Evolutionary conservation across 2,888 invertebrate genomes (phyloP), one percentile per base, ranked within the genome.

Genomic region (Thera britannica): DNA sequence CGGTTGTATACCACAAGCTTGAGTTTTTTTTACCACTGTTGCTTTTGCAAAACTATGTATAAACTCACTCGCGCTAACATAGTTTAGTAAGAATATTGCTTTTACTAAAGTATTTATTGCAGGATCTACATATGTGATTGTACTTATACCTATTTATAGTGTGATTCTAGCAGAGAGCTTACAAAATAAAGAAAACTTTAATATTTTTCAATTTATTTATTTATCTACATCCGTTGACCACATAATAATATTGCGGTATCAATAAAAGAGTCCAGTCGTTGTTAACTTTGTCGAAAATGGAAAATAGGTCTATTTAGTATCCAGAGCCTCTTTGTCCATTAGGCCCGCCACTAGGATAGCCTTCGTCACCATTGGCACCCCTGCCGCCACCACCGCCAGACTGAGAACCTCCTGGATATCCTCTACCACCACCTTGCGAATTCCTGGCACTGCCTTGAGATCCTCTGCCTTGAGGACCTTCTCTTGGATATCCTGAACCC

Each of bases 311-410:
- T 7, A n/a, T 57, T 87, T 74, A 93, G 75, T 88, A 93, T 63
- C 93, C 93, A 2, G 92, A 89, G n/a, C 93, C 93, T 62, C 90
- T 81, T 1, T 82, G 87, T 1, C 93, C 93, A 61, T 78, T 83
- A 0, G 93, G 93, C 8, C 88, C 89, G 54, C 93, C 92, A 38
- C 89, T 89, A 1, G 92, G 89, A 67, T 92, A 92, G 0, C 92
- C 92, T 36, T 89, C 85, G 34, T 83, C 81, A 4, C 81, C 84
- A 49, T 58, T 62, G 3, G 58, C 79, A 6, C 68, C 67, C n/a
- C 73, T 65, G 9, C 73, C 73, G 34, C 74, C 66, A 11, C 35
- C 9, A 2, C 38, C 12, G 44, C 44, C 44, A 44, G 65, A 69
- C 59, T 78, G 78, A 61, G 77, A 73, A 35, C 79, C 77, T 55